Conservation (phyloP, 2,113 vertebrate species). For the Chloropsis hardwickii region DNA sequence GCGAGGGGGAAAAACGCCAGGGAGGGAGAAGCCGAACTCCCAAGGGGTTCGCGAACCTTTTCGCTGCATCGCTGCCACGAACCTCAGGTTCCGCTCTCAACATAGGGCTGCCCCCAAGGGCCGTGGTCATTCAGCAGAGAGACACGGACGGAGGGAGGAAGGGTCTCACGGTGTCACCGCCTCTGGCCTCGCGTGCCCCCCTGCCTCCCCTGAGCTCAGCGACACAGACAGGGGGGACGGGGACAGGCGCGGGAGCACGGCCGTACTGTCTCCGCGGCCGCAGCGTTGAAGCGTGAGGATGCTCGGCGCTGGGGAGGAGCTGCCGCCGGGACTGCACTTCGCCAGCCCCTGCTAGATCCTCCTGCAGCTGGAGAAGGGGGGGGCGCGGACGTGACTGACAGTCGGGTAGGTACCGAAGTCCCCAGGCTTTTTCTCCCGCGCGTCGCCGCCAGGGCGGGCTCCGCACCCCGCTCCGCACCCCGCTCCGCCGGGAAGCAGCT, state of each 20-base stretch:
- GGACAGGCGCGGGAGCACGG: neutral
- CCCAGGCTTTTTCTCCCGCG: neutral
- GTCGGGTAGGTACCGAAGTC: neutral
- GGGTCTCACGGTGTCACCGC: too few species aligned
- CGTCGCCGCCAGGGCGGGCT: too few species aligned
- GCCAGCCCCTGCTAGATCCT: neutral
- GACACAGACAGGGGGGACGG: neutral
- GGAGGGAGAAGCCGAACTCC: neutral
- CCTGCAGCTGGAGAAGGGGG: neutral
- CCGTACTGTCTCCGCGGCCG: neutral
- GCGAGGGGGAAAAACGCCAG: accelerated
- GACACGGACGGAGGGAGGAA: neutral
- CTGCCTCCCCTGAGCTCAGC: neutral
- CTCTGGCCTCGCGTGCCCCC: too few species aligned
- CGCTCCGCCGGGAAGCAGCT: neutral
- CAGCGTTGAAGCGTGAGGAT: neutral
- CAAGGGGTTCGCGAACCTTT: neutral
- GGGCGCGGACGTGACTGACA: neutral
- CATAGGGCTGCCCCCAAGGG: too few species aligned
- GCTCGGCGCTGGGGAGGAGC: neutral
- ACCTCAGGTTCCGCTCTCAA: too few species aligned
- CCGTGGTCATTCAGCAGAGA: too few species aligned
- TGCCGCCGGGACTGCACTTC: neutral
- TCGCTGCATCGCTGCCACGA: neutral
- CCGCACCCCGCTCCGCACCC: neutral